Evolutionary conservation across 1,140 invertebrate genomes (phyloP).

Genomic region (Caenorhabditis latens): DNA sequence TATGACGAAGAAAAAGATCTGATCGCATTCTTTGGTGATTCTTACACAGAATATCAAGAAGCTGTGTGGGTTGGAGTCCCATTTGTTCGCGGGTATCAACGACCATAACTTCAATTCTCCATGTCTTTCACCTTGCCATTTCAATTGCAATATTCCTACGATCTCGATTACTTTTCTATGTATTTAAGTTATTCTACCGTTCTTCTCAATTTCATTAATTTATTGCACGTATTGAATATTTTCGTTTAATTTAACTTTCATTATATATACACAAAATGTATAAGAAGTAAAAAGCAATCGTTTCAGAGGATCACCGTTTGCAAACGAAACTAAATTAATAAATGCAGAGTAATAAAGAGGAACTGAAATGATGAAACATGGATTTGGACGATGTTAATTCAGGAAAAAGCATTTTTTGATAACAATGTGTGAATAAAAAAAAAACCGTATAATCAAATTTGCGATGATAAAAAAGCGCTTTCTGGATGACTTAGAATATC

Average conservation of each 20-base stretch:
- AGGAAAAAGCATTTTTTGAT: no score
- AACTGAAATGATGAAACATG: slow-evolving; percentile 3
- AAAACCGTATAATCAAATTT: slow-evolving; percentile 31
- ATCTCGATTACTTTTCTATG: no score
- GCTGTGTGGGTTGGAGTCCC: slow-evolving; percentile 90
- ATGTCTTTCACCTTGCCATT: no score
- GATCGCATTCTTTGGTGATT: slow-evolving; percentile 90
- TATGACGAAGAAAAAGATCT: slow-evolving; percentile 91
- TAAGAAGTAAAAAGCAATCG: neutral
- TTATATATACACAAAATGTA: slow-evolving; percentile 8
- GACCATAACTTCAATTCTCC: neutral
- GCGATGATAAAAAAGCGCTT: slow-evolving; percentile 22
- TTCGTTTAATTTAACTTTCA: neutral
- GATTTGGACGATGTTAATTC: neutral
- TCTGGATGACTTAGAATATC: slow-evolving; percentile 36
- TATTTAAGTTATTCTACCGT: no score
- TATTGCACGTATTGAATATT: no score
- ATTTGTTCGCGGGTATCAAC: slow-evolving; percentile 84
- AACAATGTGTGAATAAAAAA: neutral
- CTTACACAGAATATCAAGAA: slow-evolving; percentile 90
- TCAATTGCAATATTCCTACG: no score
- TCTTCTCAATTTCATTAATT: no score
- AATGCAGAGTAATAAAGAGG: neutral
- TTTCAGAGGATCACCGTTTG: neutral
- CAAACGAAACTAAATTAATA: neutral